Evolutionary conservation across 2,888 invertebrate genomes (phyloP).

Genomic region (Tetrapedia diversipes): DNA sequence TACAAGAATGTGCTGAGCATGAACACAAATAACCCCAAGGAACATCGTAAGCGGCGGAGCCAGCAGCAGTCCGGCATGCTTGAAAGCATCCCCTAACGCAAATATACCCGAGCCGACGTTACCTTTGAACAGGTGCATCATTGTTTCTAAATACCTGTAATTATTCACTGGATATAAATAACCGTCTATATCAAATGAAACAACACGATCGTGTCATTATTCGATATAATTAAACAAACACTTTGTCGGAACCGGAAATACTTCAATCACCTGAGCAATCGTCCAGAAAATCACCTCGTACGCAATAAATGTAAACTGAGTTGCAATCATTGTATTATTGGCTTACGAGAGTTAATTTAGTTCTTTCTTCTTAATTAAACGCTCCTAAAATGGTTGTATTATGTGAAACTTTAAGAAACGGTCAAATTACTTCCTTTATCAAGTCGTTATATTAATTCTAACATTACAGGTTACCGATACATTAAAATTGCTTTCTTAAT

Average conservation of each 20-base stretch:
- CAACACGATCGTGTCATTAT: not conserved
- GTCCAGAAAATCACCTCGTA: no score
- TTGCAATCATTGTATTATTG: no score
- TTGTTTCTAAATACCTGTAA: constrained; percentile 91
- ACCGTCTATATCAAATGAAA: not conserved
- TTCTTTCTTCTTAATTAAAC: no score
- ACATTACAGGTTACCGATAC: no score
- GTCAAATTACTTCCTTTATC: no score
- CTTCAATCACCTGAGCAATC: not conserved
- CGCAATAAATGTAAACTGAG: no score
- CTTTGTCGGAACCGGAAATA: not conserved
- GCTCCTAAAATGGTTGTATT: no score
- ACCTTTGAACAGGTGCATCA: constrained; percentile 96
- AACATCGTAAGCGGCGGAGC: constrained; percentile 90
- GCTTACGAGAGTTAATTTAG: no score
- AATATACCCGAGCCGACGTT: constrained; percentile 98
- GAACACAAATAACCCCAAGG: constrained; percentile 93
- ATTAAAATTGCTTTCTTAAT: no score
- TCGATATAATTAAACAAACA: not conserved
- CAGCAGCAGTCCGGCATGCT: constrained; percentile 94
- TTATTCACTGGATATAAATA: constrained; percentile 32
- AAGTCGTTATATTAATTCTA: no score
- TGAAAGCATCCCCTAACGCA: constrained; percentile 97
- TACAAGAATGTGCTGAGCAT: constrained; percentile 96
- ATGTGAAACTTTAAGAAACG: no score